phyloP scores from a whole-genome alignment of 2,113 vertebrate species.

The Mobula hypostoma region DNA sequence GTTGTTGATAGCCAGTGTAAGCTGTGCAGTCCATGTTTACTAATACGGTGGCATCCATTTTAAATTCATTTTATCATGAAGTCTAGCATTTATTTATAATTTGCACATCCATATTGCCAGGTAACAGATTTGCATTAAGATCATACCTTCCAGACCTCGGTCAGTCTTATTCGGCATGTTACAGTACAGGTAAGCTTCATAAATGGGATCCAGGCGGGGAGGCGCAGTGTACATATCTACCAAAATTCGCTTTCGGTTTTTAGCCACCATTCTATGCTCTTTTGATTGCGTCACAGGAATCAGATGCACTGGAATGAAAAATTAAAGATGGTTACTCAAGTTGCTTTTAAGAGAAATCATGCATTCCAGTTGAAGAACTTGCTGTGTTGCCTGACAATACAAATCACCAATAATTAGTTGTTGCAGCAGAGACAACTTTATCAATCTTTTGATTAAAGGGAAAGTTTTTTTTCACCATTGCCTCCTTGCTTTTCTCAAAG shows the following conservation, averaged over 20 bases:
- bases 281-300: constrained; percentile 64
- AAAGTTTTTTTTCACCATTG: not conserved
- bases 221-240: constrained; percentile 68
- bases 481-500: not conserved
- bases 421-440: not conserved
- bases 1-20: not conserved
- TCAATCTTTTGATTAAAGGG: not conserved
- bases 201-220: constrained; percentile 65
- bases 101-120: not conserved
- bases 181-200: constrained; percentile 82
- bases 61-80: not conserved
- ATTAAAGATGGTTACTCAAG: not conserved
- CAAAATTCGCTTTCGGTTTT: constrained; percentile 83
- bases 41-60: not conserved
- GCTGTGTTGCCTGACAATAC: not conserved
- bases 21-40: not conserved
- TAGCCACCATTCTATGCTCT: constrained; percentile 61
- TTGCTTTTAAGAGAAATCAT: not conserved
- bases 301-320: constrained; percentile 67
- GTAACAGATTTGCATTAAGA: not conserved
- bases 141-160: constrained; percentile 84
- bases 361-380: not conserved
- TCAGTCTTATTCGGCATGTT: constrained; percentile 76
- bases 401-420: not conserved
- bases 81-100: not conserved